Evolutionary conservation across 2,888 invertebrate species (phyloP), one percentile per base, ranked within the genome.

Genomic region (Lasioglossum pauxillum): DNA sequence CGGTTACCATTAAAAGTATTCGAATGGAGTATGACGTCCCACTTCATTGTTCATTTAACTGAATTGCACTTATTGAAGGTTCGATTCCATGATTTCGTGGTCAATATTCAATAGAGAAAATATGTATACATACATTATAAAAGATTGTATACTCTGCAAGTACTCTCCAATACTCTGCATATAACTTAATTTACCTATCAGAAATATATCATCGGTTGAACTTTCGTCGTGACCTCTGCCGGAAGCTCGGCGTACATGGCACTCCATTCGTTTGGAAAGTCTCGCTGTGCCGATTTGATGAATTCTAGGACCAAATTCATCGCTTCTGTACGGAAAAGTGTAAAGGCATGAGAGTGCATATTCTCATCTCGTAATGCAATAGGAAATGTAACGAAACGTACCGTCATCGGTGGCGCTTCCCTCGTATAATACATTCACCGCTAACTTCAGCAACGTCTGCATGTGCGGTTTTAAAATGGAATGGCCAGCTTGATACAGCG

Each of bases 401-500:
- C 96, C 96, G 81, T 96, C 95, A 87, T 96, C 96, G 53, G 95
- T 95, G 76, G 96, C 96, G 93, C 96, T 96, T 31, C 96, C 96
- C 84, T 97, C 96, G 90, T 96, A 96, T 69, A 97, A 94, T 49
- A 97, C 95, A 80, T 96, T 96, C 41, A 96, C 95, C 38, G 96
- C 95, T 73, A 97, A 94, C 89, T 96, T 96, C 31, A 97, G 94
- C 67, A 97, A 96, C 78, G 95, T 95, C 71, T 95, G 95, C 73
- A 97, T 94, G 90, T 96, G 95, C 19, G 95, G 94, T 60, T 96
- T 94, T 64, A 97, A 94, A 82, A 96, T 93, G 41, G 96, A 95
- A 92, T 96, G 96, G 4, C 97, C 96, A 87, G 96, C 96, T 90
- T 96, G 95, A 91, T 97, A 97, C 19, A 98, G 95, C 19, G 96